Evolutionary conservation across 2,797 vertebrate species (phyloP), one percentile per base, ranked within the genome.

Genomic region (Tenualosa ilisha): DNA sequence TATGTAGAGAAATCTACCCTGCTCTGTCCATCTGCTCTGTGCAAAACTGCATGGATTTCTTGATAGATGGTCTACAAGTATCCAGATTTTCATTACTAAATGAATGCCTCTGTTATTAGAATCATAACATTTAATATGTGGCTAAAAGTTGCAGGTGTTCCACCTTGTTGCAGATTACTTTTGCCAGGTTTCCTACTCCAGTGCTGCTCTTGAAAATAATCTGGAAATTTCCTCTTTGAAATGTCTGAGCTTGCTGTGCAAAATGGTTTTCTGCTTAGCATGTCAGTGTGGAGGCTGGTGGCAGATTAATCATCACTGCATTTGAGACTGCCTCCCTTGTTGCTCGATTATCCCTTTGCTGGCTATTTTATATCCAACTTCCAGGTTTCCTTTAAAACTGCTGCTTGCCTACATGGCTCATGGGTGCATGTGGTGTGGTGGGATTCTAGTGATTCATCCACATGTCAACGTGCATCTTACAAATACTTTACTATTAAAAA

Each of bases 221-320:
- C 26, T 17, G 65, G 31, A 31, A 6, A 75, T 75, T 43, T 75
- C 37, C 15, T 43, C 12, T 75, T 75, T 75, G 13, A 75, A 43
- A 43, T 72, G 40, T 46, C 37, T 79, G 72, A 79, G 13, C 72
- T 15, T 79, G 40, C 40, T 79, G 72, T 43, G 40, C 43, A 20
- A 46, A 79, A 46, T 79, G 40, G 17, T 6, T 79, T 79, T 79
- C 72, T 79, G 72, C 68, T 22, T 65, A 31, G 56, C 53, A 26
- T 83, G 51, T 83, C 51, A 46, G 84, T 83, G 40, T 65, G 63
- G 6, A 90, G 72, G 82, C n/a, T 82, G 72, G 40, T 79, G 37
- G 37, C 72, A 79, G 72, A 79, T 79, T 79, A 79, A 79, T 79
- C 72, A 79, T 79, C 72, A 79, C 0, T 22, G 40, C 40, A 79